These are phyloP conservation scores for Spea multiplicata DNA, from an alignment of 2,113 vertebrate genomes.

Conservation along the genomic window DNA sequence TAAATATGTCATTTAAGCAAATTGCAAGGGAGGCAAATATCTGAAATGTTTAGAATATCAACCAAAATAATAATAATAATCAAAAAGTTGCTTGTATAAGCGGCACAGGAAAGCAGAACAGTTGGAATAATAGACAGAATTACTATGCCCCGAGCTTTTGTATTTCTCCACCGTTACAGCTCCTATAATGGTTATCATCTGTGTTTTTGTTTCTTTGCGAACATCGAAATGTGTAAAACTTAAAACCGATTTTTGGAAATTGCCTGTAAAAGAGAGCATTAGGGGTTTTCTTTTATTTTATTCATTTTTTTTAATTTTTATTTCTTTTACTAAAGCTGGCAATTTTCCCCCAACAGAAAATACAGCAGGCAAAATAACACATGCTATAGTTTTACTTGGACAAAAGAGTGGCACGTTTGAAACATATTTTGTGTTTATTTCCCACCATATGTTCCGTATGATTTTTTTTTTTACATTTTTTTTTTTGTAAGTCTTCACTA, in stretches of 20 bases:
- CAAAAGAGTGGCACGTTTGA: conserved; percentile 22
- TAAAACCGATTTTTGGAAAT: conserved; percentile 30
- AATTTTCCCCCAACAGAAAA: conserved; percentile 4
- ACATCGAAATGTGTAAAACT: conserved; percentile 24
- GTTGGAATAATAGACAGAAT: conserved; percentile 8
- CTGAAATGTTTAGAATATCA: background rate
- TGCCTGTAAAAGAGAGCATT: conserved; percentile 8
- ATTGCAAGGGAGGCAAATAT: background rate
- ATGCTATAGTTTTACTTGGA: conserved; percentile 27
- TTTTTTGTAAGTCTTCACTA: conserved; percentile 20
- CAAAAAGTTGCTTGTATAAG: background rate
- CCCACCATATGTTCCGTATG: conserved; percentile 26
- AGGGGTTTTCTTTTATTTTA: conserved; percentile 1
- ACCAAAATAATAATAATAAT: background rate
- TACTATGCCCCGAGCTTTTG: conserved; percentile 20
- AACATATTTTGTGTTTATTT: conserved; percentile 34
- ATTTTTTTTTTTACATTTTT: conserved; percentile 2
- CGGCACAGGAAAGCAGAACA: background rate
- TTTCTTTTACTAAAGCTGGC: background rate
- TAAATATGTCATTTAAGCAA: background rate
- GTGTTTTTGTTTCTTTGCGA: conserved; percentile 28
- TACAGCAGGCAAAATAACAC: conserved; percentile 25
- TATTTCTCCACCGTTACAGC: conserved; percentile 18
- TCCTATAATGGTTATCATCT: conserved; percentile 38
- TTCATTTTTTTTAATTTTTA: background rate